phyloP scores from a whole-genome alignment of 1,140 invertebrate genomes.

The Lucilia cuprina region DNA sequence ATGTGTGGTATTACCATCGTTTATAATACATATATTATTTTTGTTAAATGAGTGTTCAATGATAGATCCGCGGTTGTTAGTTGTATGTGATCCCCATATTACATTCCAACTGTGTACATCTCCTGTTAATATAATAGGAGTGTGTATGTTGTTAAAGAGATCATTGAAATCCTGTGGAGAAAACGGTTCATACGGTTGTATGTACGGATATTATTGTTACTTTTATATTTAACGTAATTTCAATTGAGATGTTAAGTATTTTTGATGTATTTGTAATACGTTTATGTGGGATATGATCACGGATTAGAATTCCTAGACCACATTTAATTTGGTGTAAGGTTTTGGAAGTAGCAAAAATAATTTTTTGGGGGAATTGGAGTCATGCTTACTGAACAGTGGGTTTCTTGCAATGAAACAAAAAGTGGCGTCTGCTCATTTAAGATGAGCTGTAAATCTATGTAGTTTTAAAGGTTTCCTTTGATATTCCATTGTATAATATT shows the following conservation, averaged over 20 bases:
- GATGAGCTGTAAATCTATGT: background rate
- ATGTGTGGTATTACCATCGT: background rate
- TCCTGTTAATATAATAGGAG: background rate
- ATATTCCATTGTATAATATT: slow-evolving; percentile 6
- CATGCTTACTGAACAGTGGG: too few species aligned
- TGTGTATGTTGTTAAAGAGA: background rate
- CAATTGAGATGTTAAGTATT: background rate
- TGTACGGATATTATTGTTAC: background rate
- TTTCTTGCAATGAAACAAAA: background rate
- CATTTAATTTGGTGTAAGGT: background rate
- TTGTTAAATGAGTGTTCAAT: background rate
- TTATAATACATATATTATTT: background rate
- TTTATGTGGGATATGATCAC: background rate
- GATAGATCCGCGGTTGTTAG: background rate
- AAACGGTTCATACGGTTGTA: background rate
- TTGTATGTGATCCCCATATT: background rate
- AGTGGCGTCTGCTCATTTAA: background rate
- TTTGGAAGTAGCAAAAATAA: background rate
- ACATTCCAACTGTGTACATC: background rate
- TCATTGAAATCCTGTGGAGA: background rate
- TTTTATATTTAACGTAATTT: background rate
- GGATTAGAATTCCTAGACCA: too few species aligned
- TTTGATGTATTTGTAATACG: background rate
- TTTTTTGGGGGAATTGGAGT: too few species aligned
- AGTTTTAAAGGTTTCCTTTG: background rate